Evolutionary conservation across 2,888 invertebrate genomes (phyloP).

Genomic region (Tipula lateralis): DNA sequence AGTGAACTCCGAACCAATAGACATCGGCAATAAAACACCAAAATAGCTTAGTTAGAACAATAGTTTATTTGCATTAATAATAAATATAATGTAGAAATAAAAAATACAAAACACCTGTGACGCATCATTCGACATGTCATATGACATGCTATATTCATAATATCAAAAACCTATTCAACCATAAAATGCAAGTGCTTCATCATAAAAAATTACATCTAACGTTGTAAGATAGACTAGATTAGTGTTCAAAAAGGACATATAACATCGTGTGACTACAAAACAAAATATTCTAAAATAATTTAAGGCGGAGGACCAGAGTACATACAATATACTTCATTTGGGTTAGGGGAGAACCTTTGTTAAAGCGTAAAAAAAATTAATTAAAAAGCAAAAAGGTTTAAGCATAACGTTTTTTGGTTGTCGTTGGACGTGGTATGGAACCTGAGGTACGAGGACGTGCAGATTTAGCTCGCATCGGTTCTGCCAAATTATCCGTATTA

Average conservation of each 20-base stretch:
- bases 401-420: slow-evolving; percentile 39
- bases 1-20: background rate
- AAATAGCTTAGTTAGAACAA: background rate
- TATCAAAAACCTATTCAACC: background rate
- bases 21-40: background rate
- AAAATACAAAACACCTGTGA: background rate
- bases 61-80: background rate
- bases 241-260: background rate
- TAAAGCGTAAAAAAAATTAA: background rate
- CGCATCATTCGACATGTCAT: background rate
- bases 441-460: slow-evolving; percentile 52
- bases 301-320: background rate
- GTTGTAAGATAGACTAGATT: background rate
- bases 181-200: background rate
- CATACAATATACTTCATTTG: background rate
- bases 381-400: background rate
- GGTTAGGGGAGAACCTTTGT: background rate
- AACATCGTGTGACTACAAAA: background rate
- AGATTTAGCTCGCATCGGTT: slow-evolving; percentile 53
- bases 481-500: slow-evolving; percentile 54
- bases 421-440: slow-evolving; percentile 53
- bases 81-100: background rate
- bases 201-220: background rate
- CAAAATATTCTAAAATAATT: background rate
- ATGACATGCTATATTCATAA: background rate